phyloP scores from a whole-genome alignment of 1,140 invertebrate species.

The Alviniconcha marisindica region DNA sequence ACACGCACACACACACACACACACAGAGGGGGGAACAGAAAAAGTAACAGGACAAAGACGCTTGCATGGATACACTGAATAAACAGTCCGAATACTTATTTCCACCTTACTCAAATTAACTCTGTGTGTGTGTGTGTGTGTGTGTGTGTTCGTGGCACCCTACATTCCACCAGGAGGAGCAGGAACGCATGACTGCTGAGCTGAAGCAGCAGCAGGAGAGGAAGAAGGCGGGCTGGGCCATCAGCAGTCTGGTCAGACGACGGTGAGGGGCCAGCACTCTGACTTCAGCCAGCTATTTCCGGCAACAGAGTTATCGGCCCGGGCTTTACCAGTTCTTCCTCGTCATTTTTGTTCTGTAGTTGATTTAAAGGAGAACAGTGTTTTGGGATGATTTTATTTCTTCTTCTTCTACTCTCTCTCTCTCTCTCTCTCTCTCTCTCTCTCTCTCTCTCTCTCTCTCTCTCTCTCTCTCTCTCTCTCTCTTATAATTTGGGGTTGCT shows the following conservation, averaged over 20 bases:
- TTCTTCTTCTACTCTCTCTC: not conserved
- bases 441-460: not conserved
- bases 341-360: no score
- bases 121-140: slow-evolving; percentile 7
- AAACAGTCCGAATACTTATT: no score
- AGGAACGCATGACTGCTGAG: slow-evolving; percentile 12
- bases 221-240: slow-evolving; percentile 14
- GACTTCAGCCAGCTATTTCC: no score
- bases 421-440: not conserved
- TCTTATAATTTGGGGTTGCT: no score
- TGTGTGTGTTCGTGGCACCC: not conserved
- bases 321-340: no score
- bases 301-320: no score
- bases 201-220: slow-evolving; percentile 32
- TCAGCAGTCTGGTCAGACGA: not conserved
- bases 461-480: not conserved
- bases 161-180: slow-evolving; percentile 31
- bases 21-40: not conserved
- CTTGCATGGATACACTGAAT: no score
- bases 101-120: no score
- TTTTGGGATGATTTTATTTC: not conserved
- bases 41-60: no score
- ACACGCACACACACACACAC: slow-evolving; percentile 1
- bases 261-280: no score
- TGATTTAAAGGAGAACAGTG: no score